Conservation (phyloP, 2,888 invertebrate species). For the Linyphia triangularis region DNA sequence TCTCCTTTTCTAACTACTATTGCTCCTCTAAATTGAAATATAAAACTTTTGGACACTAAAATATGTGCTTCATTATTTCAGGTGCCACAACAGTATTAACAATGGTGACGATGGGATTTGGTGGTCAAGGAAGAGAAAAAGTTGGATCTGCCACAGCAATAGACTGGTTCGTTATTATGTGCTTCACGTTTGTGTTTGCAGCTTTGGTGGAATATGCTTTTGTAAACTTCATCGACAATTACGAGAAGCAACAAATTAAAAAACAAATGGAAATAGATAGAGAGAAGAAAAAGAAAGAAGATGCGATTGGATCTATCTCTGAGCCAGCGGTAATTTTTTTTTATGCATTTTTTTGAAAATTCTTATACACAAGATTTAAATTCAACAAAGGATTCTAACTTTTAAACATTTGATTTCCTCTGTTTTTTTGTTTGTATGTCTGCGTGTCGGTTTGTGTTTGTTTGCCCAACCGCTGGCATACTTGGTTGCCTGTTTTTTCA, state of each 20-base stretch:
- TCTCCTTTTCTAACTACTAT: no score
- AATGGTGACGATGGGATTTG: slow-evolving; percentile 93
- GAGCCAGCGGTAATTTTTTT: slow-evolving; percentile 46
- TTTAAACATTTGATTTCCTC: no score
- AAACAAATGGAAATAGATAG: slow-evolving; percentile 63
- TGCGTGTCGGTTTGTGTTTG: no score
- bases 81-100: slow-evolving; percentile 96
- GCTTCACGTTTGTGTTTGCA: slow-evolving; percentile 94
- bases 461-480: no score
- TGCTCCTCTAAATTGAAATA: no score
- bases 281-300: slow-evolving; percentile 71
- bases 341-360: no score
- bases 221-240: slow-evolving; percentile 85
- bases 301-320: slow-evolving; percentile 43
- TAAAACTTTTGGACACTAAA: not conserved
- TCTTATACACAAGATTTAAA: no score
- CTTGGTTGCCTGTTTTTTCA: no score
- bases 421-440: no score
- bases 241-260: slow-evolving; percentile 70
- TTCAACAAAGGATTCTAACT: no score
- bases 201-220: slow-evolving; percentile 96
- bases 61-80: slow-evolving; percentile 77
- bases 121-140: slow-evolving; percentile 94
- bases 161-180: slow-evolving; percentile 95
- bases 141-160: slow-evolving; percentile 95